Evolutionary conservation across 2,888 invertebrate genomes (phyloP), one percentile per base, ranked within the genome.

Genomic region (Cenopis cana): DNA sequence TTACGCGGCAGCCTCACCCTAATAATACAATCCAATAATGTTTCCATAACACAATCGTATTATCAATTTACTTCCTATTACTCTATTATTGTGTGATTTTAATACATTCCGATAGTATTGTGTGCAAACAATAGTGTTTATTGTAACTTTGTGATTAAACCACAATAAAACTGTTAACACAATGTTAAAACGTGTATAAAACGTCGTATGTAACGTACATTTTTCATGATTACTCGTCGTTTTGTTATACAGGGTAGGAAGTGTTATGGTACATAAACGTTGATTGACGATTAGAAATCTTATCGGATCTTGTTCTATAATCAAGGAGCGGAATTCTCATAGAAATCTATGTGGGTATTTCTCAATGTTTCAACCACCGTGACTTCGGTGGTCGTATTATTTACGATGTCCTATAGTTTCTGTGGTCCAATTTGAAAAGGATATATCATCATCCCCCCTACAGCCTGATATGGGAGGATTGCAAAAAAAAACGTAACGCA

Each of bases 171-270:
- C 12, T 61, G 61, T 61, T 61, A 61, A 29, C 61, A 29, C 29
- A 2, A 17, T 20, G 17, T 29, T 12, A 54, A 10, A 17, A 20
- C 18, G 9, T 38, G 36, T 41, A n/a, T n/a, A 8, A 36, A 18
- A 20, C 1, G 36, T 59, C 76, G 74, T 75, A 74, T 71, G 71
- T 75, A n/a, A 46, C n/a, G 8, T 6, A n/a, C 18, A 18, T 50
- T 50, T 50, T 18, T 0, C 18, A 11, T 18, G 18, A 18, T 17
- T 8, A 8, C 12, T 8, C 46, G 14, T n/a, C n/a, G n/a, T n/a
- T 8, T 14, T n/a, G 6, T 6, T 1, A 8, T 46, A 46, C 18
- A 11, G 50, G 18, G 3, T 18, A 9, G 11, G 18, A 50, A 50
- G 41, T 46, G 50, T 17, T 50, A 50, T 50, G 50, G 50, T 11